phyloP scores from a whole-genome alignment of 2,797 vertebrate genomes.

The Sus cebifrons region DNA sequence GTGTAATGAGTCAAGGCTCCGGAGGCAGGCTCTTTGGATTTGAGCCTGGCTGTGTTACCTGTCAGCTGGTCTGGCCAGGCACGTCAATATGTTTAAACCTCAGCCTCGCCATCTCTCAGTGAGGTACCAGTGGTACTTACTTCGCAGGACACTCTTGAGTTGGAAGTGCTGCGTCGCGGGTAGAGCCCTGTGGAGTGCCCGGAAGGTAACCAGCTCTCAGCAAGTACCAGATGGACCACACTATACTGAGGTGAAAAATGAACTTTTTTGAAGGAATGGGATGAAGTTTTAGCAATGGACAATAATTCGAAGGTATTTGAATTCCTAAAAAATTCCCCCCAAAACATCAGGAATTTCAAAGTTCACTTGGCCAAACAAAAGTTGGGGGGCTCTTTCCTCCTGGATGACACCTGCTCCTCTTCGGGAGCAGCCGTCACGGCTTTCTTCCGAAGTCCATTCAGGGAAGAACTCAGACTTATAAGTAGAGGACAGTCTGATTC shows the following conservation, averaged over 20 bases:
- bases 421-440: neutral
- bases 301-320: neutral
- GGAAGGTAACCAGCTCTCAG: neutral
- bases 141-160: neutral
- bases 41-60: neutral
- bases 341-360: too few species aligned
- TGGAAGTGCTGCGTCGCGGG: neutral
- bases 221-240: neutral
- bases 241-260: slow-evolving; percentile 35
- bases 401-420: neutral
- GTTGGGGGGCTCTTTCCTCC: neutral
- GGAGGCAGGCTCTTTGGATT: neutral
- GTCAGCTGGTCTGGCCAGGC: neutral
- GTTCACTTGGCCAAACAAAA: neutral
- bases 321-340: neutral
- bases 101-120: neutral
- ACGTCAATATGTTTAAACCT: neutral
- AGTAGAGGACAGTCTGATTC: neutral
- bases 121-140: neutral
- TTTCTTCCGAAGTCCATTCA: neutral
- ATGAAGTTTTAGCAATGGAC: slow-evolving; percentile 14
- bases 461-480: slow-evolving; percentile 3
- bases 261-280: slow-evolving; percentile 44
- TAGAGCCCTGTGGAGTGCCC: neutral
- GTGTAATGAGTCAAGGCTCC: neutral